These are phyloP conservation scores for Sebastes hubbsi DNA, from an alignment of 2,797 vertebrate genomes.

Conservation along the genomic window DNA sequence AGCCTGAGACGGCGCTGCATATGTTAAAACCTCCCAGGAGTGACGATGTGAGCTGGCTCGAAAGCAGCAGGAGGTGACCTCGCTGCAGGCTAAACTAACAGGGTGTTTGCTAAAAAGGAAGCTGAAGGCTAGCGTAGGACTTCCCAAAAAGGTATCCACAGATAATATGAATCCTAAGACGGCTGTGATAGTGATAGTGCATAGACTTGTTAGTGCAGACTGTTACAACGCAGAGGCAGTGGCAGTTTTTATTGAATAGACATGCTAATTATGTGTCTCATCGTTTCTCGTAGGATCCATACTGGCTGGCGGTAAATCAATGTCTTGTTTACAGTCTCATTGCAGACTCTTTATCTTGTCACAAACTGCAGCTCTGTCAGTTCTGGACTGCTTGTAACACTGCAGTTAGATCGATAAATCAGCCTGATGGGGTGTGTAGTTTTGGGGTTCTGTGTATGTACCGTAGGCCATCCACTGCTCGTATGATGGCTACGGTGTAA, in stretches of 20 bases:
- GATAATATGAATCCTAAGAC: background rate
- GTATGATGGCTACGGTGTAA: background rate
- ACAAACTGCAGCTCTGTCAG: conserved; percentile 51
- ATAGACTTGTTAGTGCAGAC: conserved; percentile 16
- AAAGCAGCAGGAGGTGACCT: conserved; percentile 63
- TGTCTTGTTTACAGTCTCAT: conserved; percentile 49
- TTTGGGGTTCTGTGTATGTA: background rate
- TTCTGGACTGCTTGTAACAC: background rate
- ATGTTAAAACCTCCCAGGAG: conserved; percentile 38
- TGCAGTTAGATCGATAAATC: conserved; percentile 18
- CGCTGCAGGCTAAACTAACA: conserved; percentile 49
- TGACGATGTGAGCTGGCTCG: conserved; percentile 43
- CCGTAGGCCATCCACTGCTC: background rate
- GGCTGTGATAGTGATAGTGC: background rate
- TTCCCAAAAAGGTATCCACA: conserved; percentile 16
- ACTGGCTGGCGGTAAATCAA: conserved; percentile 52
- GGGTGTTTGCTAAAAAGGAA: conserved; percentile 23
- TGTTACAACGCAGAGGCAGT: conserved; percentile 14
- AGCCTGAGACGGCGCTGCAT: conserved; percentile 18
- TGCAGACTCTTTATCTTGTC: conserved; percentile 47
- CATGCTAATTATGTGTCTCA: conserved; percentile 46
- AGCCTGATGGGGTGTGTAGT: background rate
- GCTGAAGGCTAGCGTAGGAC: conserved; percentile 17
- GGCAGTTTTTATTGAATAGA: conserved; percentile 41
- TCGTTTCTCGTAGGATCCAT: conserved; percentile 37